Conservation (phyloP, 92 coral and sea anemone genomes). For the Palythoa grandis region DNA sequence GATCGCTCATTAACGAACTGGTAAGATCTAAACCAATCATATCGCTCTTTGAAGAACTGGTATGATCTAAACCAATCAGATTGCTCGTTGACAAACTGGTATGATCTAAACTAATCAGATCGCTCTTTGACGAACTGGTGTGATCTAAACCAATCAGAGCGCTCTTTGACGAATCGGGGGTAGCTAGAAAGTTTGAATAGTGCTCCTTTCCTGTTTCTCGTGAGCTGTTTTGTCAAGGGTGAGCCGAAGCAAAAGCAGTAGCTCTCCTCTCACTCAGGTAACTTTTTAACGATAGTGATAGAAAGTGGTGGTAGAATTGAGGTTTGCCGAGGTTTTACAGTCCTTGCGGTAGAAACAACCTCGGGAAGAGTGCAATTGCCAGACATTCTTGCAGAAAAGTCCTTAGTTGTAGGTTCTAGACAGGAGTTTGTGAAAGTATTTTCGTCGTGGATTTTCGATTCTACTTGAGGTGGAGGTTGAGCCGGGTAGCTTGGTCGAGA, state of each 20-base stretch:
- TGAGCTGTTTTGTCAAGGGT: conserved; percentile 76
- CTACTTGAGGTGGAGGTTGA: neutral
- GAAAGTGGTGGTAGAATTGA: conserved; percentile 77
- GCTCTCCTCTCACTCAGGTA: conserved; percentile 74
- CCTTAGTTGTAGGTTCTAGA: conserved; percentile 10
- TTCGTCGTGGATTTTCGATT: neutral
- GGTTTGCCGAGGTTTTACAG: conserved; percentile 58
- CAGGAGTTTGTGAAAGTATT: neutral
- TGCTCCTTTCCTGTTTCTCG: conserved; percentile 54
- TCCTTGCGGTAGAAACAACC: conserved; percentile 50
- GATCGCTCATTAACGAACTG: no score
- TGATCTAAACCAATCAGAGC: no score
- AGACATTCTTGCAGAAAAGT: conserved; percentile 1
- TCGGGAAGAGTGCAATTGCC: conserved; percentile 41
- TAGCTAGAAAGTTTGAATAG: conserved; percentile 68
- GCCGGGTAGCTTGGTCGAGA: conserved; percentile 1
- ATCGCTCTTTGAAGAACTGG: no score
- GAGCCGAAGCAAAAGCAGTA: conserved; percentile 77
- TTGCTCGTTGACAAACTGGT: no score
- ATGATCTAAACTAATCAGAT: no score
- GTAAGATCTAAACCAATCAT: no score
- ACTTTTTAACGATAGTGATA: conserved; percentile 42
- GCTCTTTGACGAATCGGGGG: neutral
- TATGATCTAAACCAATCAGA: no score
- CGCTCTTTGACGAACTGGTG: no score